Evolutionary conservation across 1,140 invertebrate genomes (phyloP), one percentile per base, ranked within the genome.

Genomic region (Drosophila simulans): DNA sequence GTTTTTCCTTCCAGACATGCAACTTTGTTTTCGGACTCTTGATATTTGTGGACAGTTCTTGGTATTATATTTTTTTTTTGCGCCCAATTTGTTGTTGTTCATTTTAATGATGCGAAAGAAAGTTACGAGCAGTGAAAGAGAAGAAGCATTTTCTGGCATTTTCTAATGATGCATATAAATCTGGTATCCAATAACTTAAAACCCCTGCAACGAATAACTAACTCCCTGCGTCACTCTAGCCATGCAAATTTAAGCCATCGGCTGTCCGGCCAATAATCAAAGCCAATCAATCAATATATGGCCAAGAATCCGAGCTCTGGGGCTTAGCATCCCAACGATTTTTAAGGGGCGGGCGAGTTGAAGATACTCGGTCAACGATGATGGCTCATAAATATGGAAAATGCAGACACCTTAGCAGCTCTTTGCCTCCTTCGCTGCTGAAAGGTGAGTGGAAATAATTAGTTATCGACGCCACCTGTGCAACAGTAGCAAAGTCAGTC

Each of bases 151-250:
- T 42, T 35, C 20, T 57, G 65, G 52, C 35, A 71, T 57, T 70
- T 71, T 70, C 68, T 71, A 71, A 71, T 71, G 68, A 71, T 71
- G 64, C 68, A 71, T 70, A 71, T 71, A 49, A 71, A 71, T 71
- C 68, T 65, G 11, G 27, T 8, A 48, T 45, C 66, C 51, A 65
- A 68, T 65, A 65, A 45, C 20, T 22, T 37, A 37, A 52, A 52
- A 42, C 25, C 60, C 59, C 64, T 65, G 59, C 59, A 68, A 68
- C 64, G 46, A 66, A 68, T 65, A 65, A 52, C 49, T 45, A 65
- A 52, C 49, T 55, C 10, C 17, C 49, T 17, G 15, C 1, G 15
- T 35, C 12, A 52, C 65, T 71, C n/a, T 57, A 57, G 65, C 64
- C 68, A 71, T 71, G 68, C 68, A 71, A 71, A 71, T 57, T 69